phyloP scores from a whole-genome alignment of 1,140 invertebrate genomes.

The Drosophila triauraria region DNA sequence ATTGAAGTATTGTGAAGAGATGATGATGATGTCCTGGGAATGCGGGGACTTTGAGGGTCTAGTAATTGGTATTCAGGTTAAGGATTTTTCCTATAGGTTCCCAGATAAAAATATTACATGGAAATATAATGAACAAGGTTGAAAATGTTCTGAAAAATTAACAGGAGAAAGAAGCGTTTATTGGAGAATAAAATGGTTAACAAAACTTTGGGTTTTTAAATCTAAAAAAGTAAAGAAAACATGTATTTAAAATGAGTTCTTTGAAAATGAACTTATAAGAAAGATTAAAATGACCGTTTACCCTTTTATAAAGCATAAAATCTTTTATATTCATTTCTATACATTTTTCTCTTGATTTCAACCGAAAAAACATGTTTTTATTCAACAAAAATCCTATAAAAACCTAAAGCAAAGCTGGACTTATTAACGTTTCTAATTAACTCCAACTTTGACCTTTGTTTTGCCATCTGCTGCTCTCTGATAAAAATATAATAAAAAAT shows the following conservation, averaged over 20 bases:
- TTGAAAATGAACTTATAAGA: too few relatives aligned
- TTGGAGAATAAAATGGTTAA: too few relatives aligned
- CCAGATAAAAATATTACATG: neutral
- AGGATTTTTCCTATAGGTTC: neutral
- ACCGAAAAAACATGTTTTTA: neutral
- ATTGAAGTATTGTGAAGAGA: constrained; percentile 11
- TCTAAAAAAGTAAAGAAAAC: too few relatives aligned
- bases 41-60: constrained; percentile 2
- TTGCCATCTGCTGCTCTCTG: constrained; percentile 20
- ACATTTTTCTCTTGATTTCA: neutral
- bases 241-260: too few relatives aligned
- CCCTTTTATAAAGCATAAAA: too few relatives aligned
- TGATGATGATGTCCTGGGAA: neutral
- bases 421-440: neutral
- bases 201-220: too few relatives aligned
- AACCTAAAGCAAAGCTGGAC: neutral
- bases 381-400: neutral
- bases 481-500: neutral
- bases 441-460: constrained; percentile 24
- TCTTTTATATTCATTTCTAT: neutral
- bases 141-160: too few relatives aligned
- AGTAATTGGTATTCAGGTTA: neutral
- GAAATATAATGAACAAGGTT: neutral
- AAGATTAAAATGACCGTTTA: too few relatives aligned
- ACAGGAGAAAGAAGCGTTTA: too few relatives aligned